Base-by-base conservation (phyloP, 2,113 vertebrate genomes). In the Phylloscopus trochiloides region DNA sequence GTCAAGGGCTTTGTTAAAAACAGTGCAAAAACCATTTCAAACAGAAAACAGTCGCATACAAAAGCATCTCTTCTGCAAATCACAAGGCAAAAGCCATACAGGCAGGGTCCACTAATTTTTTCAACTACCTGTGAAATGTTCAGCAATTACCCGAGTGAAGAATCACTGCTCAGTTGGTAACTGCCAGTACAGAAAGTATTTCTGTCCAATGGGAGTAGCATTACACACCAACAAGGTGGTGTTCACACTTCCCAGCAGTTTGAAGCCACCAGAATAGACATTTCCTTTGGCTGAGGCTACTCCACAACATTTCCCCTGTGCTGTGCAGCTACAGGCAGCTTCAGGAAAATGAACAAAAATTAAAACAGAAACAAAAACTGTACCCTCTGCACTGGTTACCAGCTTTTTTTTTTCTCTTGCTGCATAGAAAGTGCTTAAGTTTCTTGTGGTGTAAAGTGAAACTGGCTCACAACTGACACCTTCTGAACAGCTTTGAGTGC, bases 1-100 rank as follows among this genome's bases (percentile, higher is more conserved):
- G 99, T 99, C 98, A 99, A 99, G 99, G 99, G 98, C 98, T 97
- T 98, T 98, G 98, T 98, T 98, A 98, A 98, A 94, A 96, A 97
- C 97, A 98, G 97, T 96, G 94, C 96, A 96, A 96, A 98, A 80
- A 94, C 79, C 96, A 96, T 81, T 97, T 96, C 77, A 93, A 97
- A 97, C 81, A 95, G 28, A 92, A 78, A 88, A 97, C 78, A 90
- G 91, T 84, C 68, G 86, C 83, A 61, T 31, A 95, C 88, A 93
- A 81, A 74, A 78, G 92, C 84, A 95, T 88, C 66, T 86, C 93
- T 80, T 72, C 82, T 67, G 78, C 86, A 94, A 80, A 95, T 75
- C 93, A 86, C 92, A 74, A 90, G 78, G 92, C 88, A 90, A 87
- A 70, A 91, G 93, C 93, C 90, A 47, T 3, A 70, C 57, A 93